Conservation (phyloP, 2,113 vertebrate genomes). For the Silurus asotus region DNA sequence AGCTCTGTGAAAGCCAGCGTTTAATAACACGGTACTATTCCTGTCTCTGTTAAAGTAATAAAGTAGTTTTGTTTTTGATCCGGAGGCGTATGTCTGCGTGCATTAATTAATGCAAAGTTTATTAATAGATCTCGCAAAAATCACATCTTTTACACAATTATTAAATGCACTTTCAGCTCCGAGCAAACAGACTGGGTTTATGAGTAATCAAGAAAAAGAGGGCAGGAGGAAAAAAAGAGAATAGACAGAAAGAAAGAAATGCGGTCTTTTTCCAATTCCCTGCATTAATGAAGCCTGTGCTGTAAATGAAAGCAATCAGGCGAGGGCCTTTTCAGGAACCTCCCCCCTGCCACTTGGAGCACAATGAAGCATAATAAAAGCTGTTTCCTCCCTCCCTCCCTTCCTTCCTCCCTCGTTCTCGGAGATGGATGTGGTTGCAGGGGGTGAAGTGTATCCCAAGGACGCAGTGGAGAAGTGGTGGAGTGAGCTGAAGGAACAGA, state of each 20-base stretch:
- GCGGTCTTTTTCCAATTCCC: slow-evolving; percentile 77
- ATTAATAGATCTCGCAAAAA: slow-evolving; percentile 66
- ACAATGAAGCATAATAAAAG: slow-evolving; percentile 36
- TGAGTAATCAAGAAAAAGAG: slow-evolving; percentile 71
- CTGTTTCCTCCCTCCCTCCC: neutral
- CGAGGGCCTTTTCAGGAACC: slow-evolving; percentile 71
- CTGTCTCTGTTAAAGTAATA: neutral
- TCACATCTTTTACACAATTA: slow-evolving; percentile 60
- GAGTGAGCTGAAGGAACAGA: neutral
- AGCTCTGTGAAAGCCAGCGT: neutral
- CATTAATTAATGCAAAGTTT: slow-evolving; percentile 52
- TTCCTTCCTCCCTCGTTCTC: neutral
- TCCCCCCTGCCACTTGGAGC: slow-evolving; percentile 60
- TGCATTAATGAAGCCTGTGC: slow-evolving; percentile 81
- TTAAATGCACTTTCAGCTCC: slow-evolving; percentile 62
- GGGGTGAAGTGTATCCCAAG: slow-evolving; percentile 39
- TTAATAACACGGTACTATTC: neutral
- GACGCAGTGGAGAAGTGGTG: slow-evolving; percentile 15
- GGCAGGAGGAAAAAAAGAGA: neutral
- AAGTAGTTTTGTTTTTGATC: neutral
- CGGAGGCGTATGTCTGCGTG: slow-evolving; percentile 21
- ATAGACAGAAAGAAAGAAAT: neutral
- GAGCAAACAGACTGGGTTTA: slow-evolving; percentile 65
- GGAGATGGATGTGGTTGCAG: slow-evolving; percentile 26
- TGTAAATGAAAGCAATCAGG: slow-evolving; percentile 86